Evolutionary conservation across 2,113 vertebrate genomes (phyloP).

Genomic region (Entosphenus tridentatus): DNA sequence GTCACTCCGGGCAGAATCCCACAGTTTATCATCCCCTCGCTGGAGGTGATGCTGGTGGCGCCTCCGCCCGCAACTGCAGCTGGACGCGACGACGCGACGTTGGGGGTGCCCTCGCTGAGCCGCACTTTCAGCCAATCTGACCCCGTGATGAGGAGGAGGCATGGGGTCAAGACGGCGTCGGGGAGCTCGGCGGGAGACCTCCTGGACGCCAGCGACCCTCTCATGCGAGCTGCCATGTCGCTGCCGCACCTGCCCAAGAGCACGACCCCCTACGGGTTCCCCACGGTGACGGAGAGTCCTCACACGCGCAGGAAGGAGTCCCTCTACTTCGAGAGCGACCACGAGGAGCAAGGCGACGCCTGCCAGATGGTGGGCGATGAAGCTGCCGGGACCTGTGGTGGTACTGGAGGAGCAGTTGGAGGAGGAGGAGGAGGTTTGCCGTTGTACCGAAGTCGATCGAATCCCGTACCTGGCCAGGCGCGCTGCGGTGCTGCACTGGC

Average conservation of each 20-base stretch:
- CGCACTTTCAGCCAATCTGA: too few species aligned
- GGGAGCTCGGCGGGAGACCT: too few species aligned
- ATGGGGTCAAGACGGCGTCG: too few species aligned
- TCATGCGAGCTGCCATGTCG: conserved; percentile 18
- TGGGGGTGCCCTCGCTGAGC: too few species aligned
- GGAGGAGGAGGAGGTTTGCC: conserved; percentile 8
- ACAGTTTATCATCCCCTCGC: conserved; percentile 29
- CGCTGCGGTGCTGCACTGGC: not conserved
- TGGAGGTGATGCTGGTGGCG: conserved; percentile 14
- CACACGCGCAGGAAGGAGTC: conserved; percentile 22
- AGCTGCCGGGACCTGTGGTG: too few species aligned
- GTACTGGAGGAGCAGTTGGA: conserved; percentile 6
- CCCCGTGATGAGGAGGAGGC: too few species aligned
- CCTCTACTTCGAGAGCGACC: conserved; percentile 22
- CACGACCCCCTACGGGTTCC: conserved; percentile 20
- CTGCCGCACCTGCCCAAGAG: conserved; percentile 24
- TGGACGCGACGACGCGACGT: too few species aligned
- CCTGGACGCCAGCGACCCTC: conserved; percentile 12
- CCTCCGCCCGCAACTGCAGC: too few species aligned
- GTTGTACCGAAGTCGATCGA: conserved; percentile 9
- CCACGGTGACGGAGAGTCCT: conserved; percentile 20
- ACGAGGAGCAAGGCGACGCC: conserved; percentile 13
- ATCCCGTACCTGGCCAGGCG: conserved; percentile 6
- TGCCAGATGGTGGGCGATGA: not conserved
- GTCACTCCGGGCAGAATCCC: conserved; percentile 29